These are phyloP conservation scores for Antechinus flavipes DNA, from an alignment of 2,113 vertebrate species.

Conservation along the genomic window DNA sequence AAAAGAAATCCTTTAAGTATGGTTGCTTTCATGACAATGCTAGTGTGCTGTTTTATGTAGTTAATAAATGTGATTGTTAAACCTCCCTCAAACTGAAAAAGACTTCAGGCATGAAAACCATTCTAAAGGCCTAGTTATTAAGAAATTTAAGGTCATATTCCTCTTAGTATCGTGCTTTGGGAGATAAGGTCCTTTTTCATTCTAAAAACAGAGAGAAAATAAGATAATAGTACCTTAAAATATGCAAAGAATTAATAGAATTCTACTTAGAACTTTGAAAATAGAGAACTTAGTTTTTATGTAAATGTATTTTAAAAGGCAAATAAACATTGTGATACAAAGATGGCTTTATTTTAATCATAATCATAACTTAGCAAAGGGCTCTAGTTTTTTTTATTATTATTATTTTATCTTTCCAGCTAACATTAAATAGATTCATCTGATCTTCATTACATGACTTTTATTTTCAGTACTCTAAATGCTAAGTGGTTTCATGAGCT, in stretches of 20 bases:
- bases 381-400: conserved; percentile 13
- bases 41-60: background rate
- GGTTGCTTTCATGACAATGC: conserved; percentile 37
- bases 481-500: conserved; percentile 33
- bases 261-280: conserved; percentile 37
- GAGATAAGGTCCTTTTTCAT: conserved; percentile 38
- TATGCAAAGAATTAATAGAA: conserved; percentile 51
- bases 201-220: conserved; percentile 41
- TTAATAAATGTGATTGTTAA: background rate
- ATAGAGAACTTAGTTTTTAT: background rate
- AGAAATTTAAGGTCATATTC: conserved; percentile 24
- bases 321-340: conserved; percentile 19
- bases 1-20: background rate
- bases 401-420: background rate
- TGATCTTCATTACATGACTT: background rate
- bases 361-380: conserved; percentile 5
- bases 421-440: background rate
- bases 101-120: background rate
- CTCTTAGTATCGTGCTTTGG: conserved; percentile 24
- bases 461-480: conserved; percentile 18
- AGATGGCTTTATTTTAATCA: conserved; percentile 15
- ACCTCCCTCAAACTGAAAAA: background rate
- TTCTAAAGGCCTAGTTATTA: background rate
- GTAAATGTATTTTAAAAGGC: conserved; percentile 21
- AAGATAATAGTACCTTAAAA: conserved; percentile 29